Conservation (phyloP, 2,797 vertebrate genomes). For the Chaunax sp. region DNA sequence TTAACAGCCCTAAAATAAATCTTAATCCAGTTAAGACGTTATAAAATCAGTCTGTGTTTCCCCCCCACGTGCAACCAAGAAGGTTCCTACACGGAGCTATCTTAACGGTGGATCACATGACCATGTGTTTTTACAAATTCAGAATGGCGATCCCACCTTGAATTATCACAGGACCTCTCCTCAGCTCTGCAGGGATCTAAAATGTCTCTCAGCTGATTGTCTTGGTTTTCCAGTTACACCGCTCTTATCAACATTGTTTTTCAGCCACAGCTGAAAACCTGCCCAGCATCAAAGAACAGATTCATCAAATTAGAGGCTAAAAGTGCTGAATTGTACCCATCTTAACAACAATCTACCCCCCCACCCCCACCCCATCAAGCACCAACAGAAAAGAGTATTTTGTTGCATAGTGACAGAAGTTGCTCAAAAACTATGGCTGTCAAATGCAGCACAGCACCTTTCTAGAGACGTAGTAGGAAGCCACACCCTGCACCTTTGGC, state of each 20-base stretch:
- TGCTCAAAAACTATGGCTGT: neutral
- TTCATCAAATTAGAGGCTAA: neutral
- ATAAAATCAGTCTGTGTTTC: no score
- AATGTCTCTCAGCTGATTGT: no score
- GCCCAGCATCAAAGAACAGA: no score
- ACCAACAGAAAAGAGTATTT: neutral
- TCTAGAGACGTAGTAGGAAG: conserved; percentile 2
- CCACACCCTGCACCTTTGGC: conserved; percentile 61
- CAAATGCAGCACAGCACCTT: neutral
- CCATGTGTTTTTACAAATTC: no score
- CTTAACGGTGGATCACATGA: no score
- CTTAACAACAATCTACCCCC: neutral
- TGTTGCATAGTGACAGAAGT: neutral
- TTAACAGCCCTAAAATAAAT: no score
- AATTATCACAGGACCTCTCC: no score
- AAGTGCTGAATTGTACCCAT: neutral
- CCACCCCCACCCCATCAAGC: neutral
- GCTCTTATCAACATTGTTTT: neutral
- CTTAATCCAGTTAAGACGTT: no score
- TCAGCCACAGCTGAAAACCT: neutral
- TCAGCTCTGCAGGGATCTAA: no score
- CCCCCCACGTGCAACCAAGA: no score
- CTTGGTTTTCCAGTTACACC: neutral
- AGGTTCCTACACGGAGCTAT: no score
- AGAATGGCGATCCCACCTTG: no score